Evolutionary conservation across 2,888 invertebrate genomes (phyloP).

Genomic region (Rhingia rostrata): DNA sequence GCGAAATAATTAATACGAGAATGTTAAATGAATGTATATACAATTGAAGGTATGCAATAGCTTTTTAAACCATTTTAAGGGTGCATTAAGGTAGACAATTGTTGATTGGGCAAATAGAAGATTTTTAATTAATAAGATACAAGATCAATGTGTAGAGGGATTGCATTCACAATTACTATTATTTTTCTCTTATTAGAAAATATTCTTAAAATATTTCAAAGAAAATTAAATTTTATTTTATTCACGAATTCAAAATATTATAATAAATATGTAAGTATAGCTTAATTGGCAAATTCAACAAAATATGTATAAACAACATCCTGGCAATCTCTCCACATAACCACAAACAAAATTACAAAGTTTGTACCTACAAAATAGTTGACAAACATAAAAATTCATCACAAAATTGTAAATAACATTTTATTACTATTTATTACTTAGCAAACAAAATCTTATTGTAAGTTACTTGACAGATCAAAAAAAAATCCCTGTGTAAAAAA

Average conservation of each 20-base stretch:
- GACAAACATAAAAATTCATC: constrained; percentile 27
- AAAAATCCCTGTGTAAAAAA: constrained; percentile 31
- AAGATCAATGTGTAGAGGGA: constrained; percentile 10
- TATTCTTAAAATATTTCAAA: too few species aligned
- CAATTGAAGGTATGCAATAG: constrained; percentile 52
- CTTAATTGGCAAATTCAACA: background rate
- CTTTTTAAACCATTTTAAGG: constrained; percentile 40
- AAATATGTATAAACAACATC: background rate
- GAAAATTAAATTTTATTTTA: too few species aligned
- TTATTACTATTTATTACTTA: constrained; percentile 62
- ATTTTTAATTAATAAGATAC: background rate
- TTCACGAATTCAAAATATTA: too few species aligned
- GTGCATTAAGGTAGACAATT: constrained; percentile 4
- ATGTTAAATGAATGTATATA: constrained; percentile 26
- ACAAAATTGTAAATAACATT: constrained; percentile 64
- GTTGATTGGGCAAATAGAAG: constrained; percentile 1
- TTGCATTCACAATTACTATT: background rate
- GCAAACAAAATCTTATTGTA: constrained; percentile 37
- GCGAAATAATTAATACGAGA: constrained; percentile 23
- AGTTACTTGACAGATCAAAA: constrained; percentile 29
- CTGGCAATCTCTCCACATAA: constrained; percentile 25
- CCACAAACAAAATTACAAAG: constrained; percentile 9
- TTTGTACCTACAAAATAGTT: constrained; percentile 21
- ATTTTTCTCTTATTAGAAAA: too few species aligned
- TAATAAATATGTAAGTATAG: too few species aligned